Evolutionary conservation across 1,140 invertebrate genomes (phyloP), one percentile per base, ranked within the genome.

Genomic region (Aphaenogaster ashmeadi): DNA sequence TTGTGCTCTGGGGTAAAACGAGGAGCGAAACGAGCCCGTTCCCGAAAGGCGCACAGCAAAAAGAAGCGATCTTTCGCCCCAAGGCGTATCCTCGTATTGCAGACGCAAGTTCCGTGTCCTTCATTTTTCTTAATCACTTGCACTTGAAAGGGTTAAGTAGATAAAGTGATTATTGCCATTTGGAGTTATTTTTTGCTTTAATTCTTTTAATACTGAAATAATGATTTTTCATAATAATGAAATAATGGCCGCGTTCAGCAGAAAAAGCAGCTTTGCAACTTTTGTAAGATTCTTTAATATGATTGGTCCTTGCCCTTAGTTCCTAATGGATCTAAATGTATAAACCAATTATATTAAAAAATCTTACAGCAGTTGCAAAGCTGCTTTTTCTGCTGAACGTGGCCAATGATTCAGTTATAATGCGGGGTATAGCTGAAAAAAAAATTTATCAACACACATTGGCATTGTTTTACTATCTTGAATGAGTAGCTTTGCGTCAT

Each of bases 11-110:
- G 15, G 33, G 3, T n/a, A 69, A 67, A 18, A 71, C 8, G 75
- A 33, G 33, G 58, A 89, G 60, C 67, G 33, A 41, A 88, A 88
- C 75, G 85, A 88, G 69, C 60, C 36, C 6, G 50, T 44, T 71
- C 15, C 44, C 15, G 58, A 77, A 62, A 11, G 41, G 27, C 8
- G 36, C 54, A 47, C 15, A 15, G 50, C 33, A 50, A 11, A 27
- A 88, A 83, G 83, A 50, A 74, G 88, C 41, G 44, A 88, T 15
- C 41, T 36, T 54, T 6, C 62, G 44, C 2, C 36, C 47, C 3
- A 36, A 38, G n/a, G 36, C 62, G 64, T 27, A 41, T 58, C 44
- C 52, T 50, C 15, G 69, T 41, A 71, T 58, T 27, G 33, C 72
- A 38, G 58, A 18, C 33, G 36, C 13, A 0, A 47, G 18, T 38